Conservation (phyloP, 2,113 vertebrate genomes). For the Ammodramus savannarum region DNA sequence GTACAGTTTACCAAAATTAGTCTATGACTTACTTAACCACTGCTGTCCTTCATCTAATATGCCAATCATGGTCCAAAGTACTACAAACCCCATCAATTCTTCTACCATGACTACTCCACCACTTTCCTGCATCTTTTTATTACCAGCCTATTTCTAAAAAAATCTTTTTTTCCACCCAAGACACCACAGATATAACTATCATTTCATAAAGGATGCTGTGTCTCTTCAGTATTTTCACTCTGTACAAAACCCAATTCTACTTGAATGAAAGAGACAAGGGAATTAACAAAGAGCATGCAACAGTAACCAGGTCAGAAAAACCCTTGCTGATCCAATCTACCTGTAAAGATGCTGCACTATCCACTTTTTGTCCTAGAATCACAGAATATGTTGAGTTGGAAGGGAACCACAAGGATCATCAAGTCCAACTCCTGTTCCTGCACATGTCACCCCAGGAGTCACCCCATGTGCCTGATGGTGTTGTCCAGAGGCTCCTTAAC, state of each 20-base stretch:
- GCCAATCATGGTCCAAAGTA: not conserved
- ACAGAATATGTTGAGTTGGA: not conserved
- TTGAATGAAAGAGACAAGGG: not conserved
- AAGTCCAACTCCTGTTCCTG: not conserved
- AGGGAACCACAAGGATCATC: not conserved
- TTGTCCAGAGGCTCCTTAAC: not conserved
- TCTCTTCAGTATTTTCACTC: not conserved
- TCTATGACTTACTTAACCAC: fast-evolving
- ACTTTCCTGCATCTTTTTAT: not conserved
- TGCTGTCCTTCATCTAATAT: not conserved
- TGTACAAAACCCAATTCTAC: not conserved
- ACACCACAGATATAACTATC: not conserved
- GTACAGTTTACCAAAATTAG: not conserved
- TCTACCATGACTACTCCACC: not conserved
- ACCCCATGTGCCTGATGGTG: too few species aligned
- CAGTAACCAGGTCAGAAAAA: not conserved
- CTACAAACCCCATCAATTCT: not conserved
- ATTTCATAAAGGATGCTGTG: not conserved
- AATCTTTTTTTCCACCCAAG: not conserved
- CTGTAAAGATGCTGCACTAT: not conserved
- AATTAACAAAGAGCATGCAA: not conserved
- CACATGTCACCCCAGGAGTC: not conserved
- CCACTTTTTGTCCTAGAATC: not conserved
- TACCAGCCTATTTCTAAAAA: not conserved
- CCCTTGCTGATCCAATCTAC: not conserved